These are phyloP conservation scores for Hirundichthys speculiger DNA, from an alignment of 2,113 vertebrate species.

Conservation along the genomic window DNA sequence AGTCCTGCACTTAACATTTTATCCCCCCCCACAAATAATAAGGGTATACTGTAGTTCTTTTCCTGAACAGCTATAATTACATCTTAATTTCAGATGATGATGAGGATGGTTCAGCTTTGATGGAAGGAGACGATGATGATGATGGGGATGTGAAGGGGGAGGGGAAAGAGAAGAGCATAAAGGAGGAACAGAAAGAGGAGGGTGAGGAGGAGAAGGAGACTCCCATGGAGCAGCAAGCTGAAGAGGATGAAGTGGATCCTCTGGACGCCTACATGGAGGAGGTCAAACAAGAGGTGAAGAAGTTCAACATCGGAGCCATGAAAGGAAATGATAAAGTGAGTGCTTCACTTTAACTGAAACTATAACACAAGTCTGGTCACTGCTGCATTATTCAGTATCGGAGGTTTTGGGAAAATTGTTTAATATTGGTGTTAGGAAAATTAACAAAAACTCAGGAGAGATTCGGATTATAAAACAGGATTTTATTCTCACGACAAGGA, in stretches of 20 bases:
- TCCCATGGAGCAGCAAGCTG: conserved; percentile 75
- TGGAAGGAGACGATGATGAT: conserved; percentile 87
- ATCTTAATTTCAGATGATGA: conserved; percentile 76
- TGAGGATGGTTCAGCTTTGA: conserved; percentile 66
- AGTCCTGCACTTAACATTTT: too few relatives aligned
- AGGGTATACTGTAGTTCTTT: too few relatives aligned
- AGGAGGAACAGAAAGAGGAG: conserved; percentile 80
- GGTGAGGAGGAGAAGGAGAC: conserved; percentile 86
- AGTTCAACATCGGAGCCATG: conserved; percentile 96
- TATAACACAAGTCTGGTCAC: too few relatives aligned
- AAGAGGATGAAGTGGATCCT: conserved; percentile 91
- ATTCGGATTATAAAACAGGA: too few relatives aligned
- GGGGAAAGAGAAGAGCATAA: conserved; percentile 84
- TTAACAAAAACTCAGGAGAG: too few relatives aligned
- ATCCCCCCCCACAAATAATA: too few relatives aligned
- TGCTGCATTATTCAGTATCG: too few relatives aligned
- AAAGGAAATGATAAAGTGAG: conserved; percentile 94
- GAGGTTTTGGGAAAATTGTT: too few relatives aligned
- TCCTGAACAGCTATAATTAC: not conserved
- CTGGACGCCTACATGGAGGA: conserved; percentile 99
- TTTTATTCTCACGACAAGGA: too few relatives aligned
- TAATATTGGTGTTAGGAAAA: too few relatives aligned
- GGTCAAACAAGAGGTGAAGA: conserved; percentile 99
- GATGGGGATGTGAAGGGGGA: conserved; percentile 87
- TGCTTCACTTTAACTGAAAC: not conserved